A percentile compares a stretch with the other conserved stretches of the same genome.
Evolutionary conservation across 2,113 vertebrate genomes (phyloP).

Genomic region (Choloepus hoffmanni): DNA sequence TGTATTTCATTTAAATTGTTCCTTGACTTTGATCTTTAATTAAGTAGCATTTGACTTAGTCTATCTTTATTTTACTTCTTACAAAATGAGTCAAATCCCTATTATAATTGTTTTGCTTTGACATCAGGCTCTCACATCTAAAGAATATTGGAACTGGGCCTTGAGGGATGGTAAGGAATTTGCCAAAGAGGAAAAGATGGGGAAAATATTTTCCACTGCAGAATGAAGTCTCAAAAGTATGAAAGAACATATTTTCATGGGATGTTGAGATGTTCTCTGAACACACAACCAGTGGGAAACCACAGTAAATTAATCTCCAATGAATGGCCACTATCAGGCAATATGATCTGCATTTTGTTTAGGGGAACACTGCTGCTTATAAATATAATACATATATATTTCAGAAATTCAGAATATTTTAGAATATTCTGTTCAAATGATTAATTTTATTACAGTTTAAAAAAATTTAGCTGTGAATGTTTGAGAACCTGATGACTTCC

Average conservation of each 20-base stretch:
- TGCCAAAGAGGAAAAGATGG: not conserved
- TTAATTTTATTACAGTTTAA: slow-evolving; percentile 70
- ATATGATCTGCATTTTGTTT: not conserved
- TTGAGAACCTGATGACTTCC: slow-evolving; percentile 88
- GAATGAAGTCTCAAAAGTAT: not conserved
- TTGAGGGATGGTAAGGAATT: not conserved
- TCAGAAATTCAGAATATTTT: not conserved
- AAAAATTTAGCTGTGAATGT: slow-evolving; percentile 80
- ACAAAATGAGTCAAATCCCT: not conserved
- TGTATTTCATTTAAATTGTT: not conserved
- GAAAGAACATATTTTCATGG: not conserved
- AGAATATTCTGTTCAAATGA: slow-evolving; percentile 55
- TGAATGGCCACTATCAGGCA: not conserved
- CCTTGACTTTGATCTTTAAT: not conserved
- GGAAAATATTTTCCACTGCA: not conserved
- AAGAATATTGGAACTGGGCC: not conserved
- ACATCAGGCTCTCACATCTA: not conserved
- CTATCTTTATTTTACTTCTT: not conserved
- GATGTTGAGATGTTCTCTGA: not conserved
- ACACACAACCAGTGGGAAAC: not conserved
- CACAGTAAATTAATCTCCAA: not conserved
- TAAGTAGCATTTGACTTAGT: not conserved
- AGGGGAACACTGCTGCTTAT: not conserved
- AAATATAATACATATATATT: no score
- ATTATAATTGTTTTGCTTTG: not conserved